A percentile compares a stretch with the other conserved stretches of the same genome.
phyloP scores from a whole-genome alignment of 1,140 invertebrate species.

The Panonychus citri region DNA sequence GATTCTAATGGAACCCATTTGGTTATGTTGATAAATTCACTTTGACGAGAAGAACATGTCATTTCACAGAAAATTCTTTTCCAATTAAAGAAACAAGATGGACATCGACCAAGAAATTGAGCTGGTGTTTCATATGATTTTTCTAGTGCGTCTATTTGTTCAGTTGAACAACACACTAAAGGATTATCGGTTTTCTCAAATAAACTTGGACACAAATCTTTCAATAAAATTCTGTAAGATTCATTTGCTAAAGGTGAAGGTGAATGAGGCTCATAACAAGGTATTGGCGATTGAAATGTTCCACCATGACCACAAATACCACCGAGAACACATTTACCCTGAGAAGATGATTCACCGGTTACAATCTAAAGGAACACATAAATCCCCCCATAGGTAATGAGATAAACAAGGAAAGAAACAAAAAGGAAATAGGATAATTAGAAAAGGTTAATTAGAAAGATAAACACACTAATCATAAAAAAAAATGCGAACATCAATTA shows the following conservation, averaged over 20 bases:
- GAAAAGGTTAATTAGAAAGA: too few relatives aligned
- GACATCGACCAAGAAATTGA: constrained; percentile 21
- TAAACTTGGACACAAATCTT: constrained; percentile 8
- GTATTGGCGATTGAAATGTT: neutral
- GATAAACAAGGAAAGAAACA: too few relatives aligned
- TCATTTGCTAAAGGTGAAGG: neutral
- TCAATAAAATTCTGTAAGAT: neutral
- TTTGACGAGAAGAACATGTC: constrained; percentile 14
- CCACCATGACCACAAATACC: too few relatives aligned
- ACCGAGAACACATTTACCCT: too few relatives aligned
- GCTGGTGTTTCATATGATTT: neutral
- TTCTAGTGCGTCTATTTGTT: constrained; percentile 2
- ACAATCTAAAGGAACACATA: too few relatives aligned
- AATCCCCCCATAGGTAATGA: too few relatives aligned
- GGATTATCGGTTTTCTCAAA: constrained; percentile 1
- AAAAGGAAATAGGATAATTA: too few relatives aligned
- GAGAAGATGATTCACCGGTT: too few relatives aligned
- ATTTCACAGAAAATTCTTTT: constrained; percentile 13
- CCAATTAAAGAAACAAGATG: constrained; percentile 15
- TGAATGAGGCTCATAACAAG: neutral
- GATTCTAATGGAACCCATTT: constrained; percentile 14
- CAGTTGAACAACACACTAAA: constrained; percentile 6
- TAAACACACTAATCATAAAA: too few relatives aligned
- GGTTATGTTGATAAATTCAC: constrained; percentile 9
- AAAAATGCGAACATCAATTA: too few relatives aligned